A percentile compares a stretch with the other conserved stretches of the same genome.
phyloP scores from a whole-genome alignment of 1,140 invertebrate genomes.

The Ostrea edulis region DNA sequence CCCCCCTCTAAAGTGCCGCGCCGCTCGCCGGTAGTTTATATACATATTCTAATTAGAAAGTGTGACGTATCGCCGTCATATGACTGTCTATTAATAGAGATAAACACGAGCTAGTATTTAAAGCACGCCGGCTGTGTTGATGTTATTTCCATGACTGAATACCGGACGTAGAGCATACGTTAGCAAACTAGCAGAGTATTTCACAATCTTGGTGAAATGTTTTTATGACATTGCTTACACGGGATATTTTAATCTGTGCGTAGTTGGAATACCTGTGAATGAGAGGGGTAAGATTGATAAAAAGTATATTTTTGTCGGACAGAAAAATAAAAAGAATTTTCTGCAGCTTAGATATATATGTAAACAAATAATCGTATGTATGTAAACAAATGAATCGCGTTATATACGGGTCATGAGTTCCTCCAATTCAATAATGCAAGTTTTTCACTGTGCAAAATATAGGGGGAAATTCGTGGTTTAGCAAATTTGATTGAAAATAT shows the following conservation, averaged over 20 bases:
- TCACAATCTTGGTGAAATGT: slow-evolving; percentile 18
- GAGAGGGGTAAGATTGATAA: background rate
- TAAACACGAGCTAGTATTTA: slow-evolving; percentile 7
- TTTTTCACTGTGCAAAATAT: background rate
- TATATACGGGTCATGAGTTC: background rate
- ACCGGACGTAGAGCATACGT: slow-evolving; percentile 20
- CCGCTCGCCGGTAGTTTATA: background rate
- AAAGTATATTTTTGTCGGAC: background rate
- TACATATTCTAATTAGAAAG: slow-evolving; percentile 29
- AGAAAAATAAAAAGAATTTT: background rate
- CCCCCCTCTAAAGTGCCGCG: background rate
- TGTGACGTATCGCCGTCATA: slow-evolving; percentile 2
- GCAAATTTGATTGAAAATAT: background rate
- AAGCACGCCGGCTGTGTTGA: slow-evolving; percentile 19
- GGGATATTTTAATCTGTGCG: background rate
- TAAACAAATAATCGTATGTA: slow-evolving; percentile 20
- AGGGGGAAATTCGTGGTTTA: background rate
- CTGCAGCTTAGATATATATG: background rate
- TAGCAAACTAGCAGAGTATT: background rate
- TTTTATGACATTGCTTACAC: background rate
- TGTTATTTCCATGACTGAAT: slow-evolving; percentile 4
- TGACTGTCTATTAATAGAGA: slow-evolving; percentile 26
- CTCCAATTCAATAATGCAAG: background rate
- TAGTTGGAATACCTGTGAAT: background rate
- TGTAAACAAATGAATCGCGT: too few relatives aligned